Conservation (phyloP, 2,113 vertebrate genomes). For the Proteles cristata region DNA sequence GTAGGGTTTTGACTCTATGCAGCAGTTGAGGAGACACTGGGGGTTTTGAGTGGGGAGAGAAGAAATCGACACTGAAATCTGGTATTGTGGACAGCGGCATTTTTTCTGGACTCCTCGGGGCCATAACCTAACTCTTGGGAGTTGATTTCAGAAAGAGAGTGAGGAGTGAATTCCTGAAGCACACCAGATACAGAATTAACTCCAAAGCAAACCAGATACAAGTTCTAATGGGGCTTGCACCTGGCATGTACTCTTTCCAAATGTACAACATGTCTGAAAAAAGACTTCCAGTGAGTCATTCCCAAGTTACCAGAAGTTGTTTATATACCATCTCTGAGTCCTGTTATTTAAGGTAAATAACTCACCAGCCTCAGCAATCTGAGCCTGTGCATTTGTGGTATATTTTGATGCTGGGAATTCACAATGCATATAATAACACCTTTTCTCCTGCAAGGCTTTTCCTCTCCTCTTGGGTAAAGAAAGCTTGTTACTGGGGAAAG, state of each 20-base stretch:
- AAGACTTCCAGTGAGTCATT: background rate
- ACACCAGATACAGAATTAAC: background rate
- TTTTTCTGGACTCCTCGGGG: background rate
- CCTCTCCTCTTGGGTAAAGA: background rate
- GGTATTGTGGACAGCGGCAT: background rate
- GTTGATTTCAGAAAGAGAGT: background rate
- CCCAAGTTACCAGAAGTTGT: background rate
- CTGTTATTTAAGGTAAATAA: conserved; percentile 33
- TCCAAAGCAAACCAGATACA: background rate
- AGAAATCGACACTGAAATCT: background rate
- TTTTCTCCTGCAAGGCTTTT: background rate
- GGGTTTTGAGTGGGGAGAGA: background rate
- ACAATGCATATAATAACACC: background rate
- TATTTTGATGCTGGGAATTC: background rate
- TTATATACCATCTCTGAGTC: background rate
- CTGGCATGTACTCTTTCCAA: background rate
- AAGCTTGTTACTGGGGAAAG: background rate
- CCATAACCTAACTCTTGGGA: background rate
- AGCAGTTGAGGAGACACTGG: background rate
- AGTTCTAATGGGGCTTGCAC: background rate
- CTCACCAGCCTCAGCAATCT: background rate
- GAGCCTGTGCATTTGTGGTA: background rate
- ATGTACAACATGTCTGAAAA: background rate
- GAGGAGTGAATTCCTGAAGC: background rate
- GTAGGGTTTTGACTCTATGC: background rate